Conservation (phyloP, 2,113 vertebrate genomes). For the Heterotis niloticus region DNA sequence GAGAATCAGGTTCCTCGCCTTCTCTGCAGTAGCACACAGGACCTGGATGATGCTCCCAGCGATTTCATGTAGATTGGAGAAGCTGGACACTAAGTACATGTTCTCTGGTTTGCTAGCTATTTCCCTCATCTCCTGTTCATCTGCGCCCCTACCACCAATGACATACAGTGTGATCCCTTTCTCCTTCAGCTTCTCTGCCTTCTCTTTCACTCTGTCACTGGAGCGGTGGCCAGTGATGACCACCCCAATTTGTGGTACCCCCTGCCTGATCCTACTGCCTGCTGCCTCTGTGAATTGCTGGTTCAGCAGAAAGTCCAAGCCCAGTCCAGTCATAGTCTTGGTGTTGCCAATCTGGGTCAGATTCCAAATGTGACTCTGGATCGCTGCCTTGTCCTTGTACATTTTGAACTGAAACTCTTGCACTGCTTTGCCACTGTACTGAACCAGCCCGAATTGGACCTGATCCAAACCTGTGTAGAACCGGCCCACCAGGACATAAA, state of each 20-base stretch:
- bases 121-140: not conserved
- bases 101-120: not conserved
- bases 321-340: not conserved
- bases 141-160: not conserved
- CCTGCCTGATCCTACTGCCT: not conserved
- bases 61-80: not conserved
- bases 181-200: not conserved
- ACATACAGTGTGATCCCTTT: not conserved
- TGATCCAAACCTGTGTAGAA: slow-evolving; percentile 3
- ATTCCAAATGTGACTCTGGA: not conserved
- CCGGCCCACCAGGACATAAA: not conserved
- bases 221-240: not conserved
- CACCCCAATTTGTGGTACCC: slow-evolving; percentile 9
- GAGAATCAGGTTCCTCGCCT: too few species aligned
- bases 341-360: not conserved
- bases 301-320: not conserved
- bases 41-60: not conserved
- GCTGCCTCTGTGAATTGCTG: not conserved
- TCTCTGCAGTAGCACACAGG: not conserved
- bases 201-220: not conserved
- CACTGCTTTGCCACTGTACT: not conserved
- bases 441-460: not conserved
- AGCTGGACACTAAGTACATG: not conserved
- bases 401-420: too few species aligned
- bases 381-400: too few species aligned